Evolutionary conservation across 2,888 invertebrate genomes (phyloP).

Genomic region (Heliothis peltigera): DNA sequence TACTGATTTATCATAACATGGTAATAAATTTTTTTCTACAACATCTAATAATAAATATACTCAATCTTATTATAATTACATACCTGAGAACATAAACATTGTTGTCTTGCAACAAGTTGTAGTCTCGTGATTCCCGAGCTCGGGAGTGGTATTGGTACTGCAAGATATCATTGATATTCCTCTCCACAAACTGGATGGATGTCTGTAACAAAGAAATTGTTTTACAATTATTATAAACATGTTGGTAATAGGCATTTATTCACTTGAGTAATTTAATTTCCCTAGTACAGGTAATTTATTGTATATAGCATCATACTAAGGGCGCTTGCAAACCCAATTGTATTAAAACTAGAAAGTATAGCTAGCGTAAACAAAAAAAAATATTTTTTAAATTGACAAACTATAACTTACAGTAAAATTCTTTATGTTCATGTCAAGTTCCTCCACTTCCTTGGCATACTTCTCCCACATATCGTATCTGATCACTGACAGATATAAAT

Average conservation of each 20-base stretch:
- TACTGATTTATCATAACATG: too few relatives aligned
- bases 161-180: conserved; percentile 95
- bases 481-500: conserved; percentile 97
- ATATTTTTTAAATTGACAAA: conserved; percentile 1
- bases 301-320: too few relatives aligned
- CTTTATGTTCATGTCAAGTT: conserved; percentile 95
- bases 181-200: conserved; percentile 94
- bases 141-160: conserved; percentile 95
- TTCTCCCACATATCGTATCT: conserved; percentile 98
- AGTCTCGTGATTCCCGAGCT: conserved; percentile 95
- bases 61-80: conserved; percentile 2
- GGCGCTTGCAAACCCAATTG: too few relatives aligned
- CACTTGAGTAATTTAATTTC: too few relatives aligned
- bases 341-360: too few relatives aligned
- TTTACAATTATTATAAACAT: background rate
- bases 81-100: conserved; percentile 95
- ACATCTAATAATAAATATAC: too few relatives aligned
- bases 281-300: too few relatives aligned
- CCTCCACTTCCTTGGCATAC: conserved; percentile 96
- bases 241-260: too few relatives aligned
- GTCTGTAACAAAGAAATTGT: conserved; percentile 86
- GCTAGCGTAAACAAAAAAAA: too few relatives aligned
- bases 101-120: conserved; percentile 94
- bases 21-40: too few relatives aligned
- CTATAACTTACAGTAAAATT: conserved; percentile 95